These are phyloP conservation scores for Drosophila repletoides DNA, from an alignment of 1,140 invertebrate species.

Conservation along the genomic window DNA sequence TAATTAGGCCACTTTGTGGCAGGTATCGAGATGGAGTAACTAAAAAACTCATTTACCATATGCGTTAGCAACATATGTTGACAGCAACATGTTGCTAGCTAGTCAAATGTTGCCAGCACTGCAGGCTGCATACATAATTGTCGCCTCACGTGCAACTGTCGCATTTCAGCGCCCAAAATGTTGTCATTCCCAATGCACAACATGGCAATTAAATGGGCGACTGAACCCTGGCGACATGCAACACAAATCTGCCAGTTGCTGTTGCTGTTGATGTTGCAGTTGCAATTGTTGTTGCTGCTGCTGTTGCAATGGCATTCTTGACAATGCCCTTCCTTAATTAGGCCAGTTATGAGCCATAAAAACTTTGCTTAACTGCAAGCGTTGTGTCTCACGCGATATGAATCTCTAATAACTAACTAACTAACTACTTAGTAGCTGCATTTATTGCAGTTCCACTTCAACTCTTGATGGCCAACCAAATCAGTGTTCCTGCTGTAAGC, in stretches of 20 bases:
- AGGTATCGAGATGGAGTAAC: slow-evolving; percentile 18
- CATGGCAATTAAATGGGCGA: slow-evolving; percentile 73
- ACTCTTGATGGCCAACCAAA: slow-evolving; percentile 15
- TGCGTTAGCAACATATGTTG: slow-evolving; percentile 21
- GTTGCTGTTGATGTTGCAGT: slow-evolving; percentile 1
- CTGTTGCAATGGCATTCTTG: slow-evolving; percentile 34
- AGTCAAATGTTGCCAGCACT: slow-evolving; percentile 4
- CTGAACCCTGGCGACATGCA: slow-evolving; percentile 73
- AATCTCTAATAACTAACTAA: slow-evolving; percentile 35
- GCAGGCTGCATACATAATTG: slow-evolving; percentile 51
- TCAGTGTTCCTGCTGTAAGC: slow-evolving; percentile 2
- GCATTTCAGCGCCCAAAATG: slow-evolving; percentile 59
- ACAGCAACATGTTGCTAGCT: slow-evolving; percentile 9
- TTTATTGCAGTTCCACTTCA: background rate
- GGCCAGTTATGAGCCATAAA: slow-evolving; percentile 74
- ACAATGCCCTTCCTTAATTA: slow-evolving; percentile 77
- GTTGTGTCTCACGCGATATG: slow-evolving; percentile 59
- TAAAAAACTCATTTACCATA: slow-evolving; percentile 39
- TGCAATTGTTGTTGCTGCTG: background rate
- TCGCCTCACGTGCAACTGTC: slow-evolving; percentile 60
- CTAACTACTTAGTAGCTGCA: slow-evolving; percentile 13
- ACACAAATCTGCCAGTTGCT: slow-evolving; percentile 43
- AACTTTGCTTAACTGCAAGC: slow-evolving; percentile 20
- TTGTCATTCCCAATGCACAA: slow-evolving; percentile 52
- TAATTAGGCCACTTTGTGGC: slow-evolving; percentile 80